Percentiles rank a stretch among this genome's conserved stretches.
These are phyloP conservation scores for Bufo gargarizans DNA, from an alignment of 2,113 vertebrate species.

Conservation along the genomic window DNA sequence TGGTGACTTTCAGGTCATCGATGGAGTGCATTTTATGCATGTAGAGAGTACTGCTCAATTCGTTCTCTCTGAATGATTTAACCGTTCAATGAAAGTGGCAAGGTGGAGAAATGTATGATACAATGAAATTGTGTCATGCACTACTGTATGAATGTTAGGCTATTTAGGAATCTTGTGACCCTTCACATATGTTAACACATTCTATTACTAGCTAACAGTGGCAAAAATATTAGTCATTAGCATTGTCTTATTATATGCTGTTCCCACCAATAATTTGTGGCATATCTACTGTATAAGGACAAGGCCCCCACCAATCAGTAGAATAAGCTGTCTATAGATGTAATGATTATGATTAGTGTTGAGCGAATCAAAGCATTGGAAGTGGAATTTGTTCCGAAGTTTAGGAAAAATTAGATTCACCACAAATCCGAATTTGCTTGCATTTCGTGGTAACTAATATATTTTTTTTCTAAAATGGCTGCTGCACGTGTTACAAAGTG, in stretches of 20 bases:
- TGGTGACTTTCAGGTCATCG: slow-evolving; percentile 44
- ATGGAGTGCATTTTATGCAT: background rate
- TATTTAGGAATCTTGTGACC: background rate
- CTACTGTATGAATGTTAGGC: background rate
- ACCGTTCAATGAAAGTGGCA: background rate
- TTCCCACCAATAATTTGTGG: background rate
- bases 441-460: too few species aligned
- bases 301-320: too few species aligned
- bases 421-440: too few species aligned
- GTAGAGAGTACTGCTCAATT: background rate
- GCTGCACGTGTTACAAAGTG: too few species aligned
- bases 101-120: background rate
- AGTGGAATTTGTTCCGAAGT: too few species aligned
- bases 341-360: too few species aligned
- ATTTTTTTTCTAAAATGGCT: too few species aligned
- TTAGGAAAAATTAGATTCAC: too few species aligned
- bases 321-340: too few species aligned
- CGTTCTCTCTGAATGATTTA: background rate
- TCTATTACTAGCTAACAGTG: too few species aligned
- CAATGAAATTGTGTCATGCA: background rate
- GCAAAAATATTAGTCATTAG: background rate
- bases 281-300: background rate
- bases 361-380: too few species aligned
- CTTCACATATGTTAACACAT: too few species aligned
- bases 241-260: background rate